Conservation (phyloP, 2,888 invertebrate genomes). For the Drosophila picticornis region DNA sequence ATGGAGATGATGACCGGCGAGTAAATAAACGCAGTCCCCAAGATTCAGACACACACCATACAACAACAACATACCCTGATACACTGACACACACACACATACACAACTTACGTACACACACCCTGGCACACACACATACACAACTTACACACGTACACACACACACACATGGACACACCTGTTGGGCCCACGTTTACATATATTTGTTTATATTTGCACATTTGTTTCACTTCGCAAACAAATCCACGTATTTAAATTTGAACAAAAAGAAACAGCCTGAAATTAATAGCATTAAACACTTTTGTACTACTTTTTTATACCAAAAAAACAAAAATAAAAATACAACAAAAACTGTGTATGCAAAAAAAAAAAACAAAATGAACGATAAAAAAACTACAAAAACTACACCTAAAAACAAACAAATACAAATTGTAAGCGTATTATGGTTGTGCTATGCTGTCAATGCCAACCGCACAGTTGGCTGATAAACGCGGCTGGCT, state of each 20-base stretch:
- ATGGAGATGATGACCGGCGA: conserved; percentile 99
- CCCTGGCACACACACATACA: conserved; percentile 3
- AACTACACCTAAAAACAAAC: conserved; percentile 27
- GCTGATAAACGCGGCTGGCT: conserved; percentile 61
- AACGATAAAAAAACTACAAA: conserved; percentile 26
- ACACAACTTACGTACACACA: conserved; percentile 30
- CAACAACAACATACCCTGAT: conserved; percentile 31
- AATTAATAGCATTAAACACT: conserved; percentile 65
- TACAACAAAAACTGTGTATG: conserved; percentile 63
- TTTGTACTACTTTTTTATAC: conserved; percentile 78
- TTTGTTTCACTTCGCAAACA: conserved; percentile 73
- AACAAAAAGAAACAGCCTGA: conserved; percentile 31
- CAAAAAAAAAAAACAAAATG: conserved; percentile 58
- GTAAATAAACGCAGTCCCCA: conserved; percentile 86
- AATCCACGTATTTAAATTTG: conserved; percentile 70
- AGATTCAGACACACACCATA: conserved; percentile 37
- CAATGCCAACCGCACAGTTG: conserved; percentile 61
- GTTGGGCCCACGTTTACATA: conserved; percentile 60
- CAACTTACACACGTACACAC: conserved; percentile 7
- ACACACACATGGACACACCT: conserved; percentile 50
- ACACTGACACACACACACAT: conserved; percentile 14
- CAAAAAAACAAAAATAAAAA: conserved; percentile 51
- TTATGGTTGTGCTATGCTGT: conserved; percentile 64
- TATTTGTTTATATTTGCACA: conserved; percentile 73
- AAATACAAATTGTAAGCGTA: conserved; percentile 25